Conservation (phyloP, 2,888 invertebrate species). For the Apamea epomidion region DNA sequence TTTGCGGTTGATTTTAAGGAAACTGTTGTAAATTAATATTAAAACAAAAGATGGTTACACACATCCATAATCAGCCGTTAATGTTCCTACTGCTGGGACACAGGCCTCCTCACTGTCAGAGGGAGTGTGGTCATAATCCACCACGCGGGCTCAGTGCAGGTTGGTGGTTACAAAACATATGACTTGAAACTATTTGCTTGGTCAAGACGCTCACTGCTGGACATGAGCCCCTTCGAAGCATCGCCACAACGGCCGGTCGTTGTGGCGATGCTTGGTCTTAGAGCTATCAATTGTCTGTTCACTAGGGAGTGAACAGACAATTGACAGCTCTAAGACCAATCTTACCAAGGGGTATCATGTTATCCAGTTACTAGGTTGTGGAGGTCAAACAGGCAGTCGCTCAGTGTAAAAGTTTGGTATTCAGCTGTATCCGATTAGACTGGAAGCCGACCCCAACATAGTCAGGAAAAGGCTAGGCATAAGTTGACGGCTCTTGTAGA, state of each 20-base stretch:
- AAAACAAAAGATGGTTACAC: not conserved
- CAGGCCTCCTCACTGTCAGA: not conserved
- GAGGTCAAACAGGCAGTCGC: not conserved
- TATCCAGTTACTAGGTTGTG: not conserved
- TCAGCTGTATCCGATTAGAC: not conserved
- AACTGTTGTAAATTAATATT: not conserved
- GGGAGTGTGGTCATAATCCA: not conserved
- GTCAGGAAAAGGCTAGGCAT: not conserved
- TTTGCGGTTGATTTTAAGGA: conserved; percentile 21
- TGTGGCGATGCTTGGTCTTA: too few species aligned
- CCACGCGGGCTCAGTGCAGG: not conserved
- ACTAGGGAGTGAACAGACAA: too few species aligned
- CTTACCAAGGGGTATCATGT: not conserved
- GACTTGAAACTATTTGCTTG: not conserved
- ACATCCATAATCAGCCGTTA: too few species aligned
- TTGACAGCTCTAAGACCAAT: not conserved
- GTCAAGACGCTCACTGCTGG: not conserved
- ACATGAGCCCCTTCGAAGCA: not conserved
- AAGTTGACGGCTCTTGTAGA: not conserved
- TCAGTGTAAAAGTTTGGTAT: not conserved
- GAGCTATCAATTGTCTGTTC: too few species aligned
- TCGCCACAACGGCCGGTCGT: not conserved
- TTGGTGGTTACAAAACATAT: not conserved
- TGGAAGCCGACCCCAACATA: not conserved
- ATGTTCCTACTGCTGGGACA: not conserved